Conservation (phyloP, 2,888 invertebrate genomes). For the Lasioglossum pauxillum region DNA sequence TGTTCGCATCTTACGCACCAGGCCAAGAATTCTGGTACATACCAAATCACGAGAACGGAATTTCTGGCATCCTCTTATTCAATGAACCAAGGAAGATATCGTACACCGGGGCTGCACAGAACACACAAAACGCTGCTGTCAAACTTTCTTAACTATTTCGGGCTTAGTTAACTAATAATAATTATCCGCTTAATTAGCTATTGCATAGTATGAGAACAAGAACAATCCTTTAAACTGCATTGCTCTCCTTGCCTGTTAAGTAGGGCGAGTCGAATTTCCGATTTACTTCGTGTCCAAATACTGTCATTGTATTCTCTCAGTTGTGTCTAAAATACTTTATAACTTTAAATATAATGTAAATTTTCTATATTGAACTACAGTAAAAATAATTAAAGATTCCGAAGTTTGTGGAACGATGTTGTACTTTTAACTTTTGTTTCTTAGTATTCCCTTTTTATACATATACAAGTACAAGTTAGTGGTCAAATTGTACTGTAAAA, state of each 20-base stretch:
- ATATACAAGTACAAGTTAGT: neutral
- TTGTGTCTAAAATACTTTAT: neutral
- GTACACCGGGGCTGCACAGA: neutral
- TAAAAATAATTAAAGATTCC: no score
- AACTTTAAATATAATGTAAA: neutral
- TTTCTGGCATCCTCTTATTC: neutral
- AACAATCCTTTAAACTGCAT: neutral
- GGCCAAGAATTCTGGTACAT: neutral
- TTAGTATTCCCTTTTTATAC: neutral
- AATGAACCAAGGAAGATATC: constrained; percentile 9
- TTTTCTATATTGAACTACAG: neutral
- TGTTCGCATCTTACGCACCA: neutral
- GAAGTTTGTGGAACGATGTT: no score
- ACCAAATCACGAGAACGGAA: constrained; percentile 1
- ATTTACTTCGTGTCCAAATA: neutral
- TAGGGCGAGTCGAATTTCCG: neutral
- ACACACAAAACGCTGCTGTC: neutral
- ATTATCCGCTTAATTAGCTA: neutral
- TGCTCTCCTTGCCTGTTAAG: neutral
- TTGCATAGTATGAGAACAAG: neutral
- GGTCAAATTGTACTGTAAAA: neutral
- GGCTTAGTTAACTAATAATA: neutral
- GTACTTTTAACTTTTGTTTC: neutral
- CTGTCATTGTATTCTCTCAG: neutral
- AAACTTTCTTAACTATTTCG: constrained; percentile 7